Evolutionary conservation across 2,113 vertebrate species (phyloP).

Genomic region (Nesoenas mayeri): DNA sequence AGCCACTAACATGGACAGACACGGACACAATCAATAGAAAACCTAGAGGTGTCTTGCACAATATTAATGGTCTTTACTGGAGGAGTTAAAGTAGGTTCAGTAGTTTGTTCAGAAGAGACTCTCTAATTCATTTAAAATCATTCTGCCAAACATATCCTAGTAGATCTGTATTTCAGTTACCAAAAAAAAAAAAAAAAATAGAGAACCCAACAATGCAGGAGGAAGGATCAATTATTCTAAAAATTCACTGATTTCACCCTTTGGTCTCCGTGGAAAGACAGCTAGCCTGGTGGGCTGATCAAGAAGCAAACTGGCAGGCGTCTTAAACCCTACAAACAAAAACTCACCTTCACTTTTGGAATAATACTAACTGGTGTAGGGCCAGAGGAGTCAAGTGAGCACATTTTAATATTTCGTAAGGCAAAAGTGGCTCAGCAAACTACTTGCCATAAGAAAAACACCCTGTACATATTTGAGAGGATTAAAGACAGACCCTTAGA

Average conservation of each 20-base stretch:
- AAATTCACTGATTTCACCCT: neutral
- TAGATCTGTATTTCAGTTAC: neutral
- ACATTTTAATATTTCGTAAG: neutral
- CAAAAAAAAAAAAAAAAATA: neutral
- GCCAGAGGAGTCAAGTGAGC: neutral
- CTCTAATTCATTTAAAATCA: neutral
- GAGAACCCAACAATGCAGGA: accelerated
- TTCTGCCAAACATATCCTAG: neutral
- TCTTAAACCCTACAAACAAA: neutral
- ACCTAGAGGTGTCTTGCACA: neutral
- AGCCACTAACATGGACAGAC: neutral
- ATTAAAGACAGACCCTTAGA: neutral
- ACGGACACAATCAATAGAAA: neutral
- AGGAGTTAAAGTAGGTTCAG: neutral
- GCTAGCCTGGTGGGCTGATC: neutral
- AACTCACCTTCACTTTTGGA: neutral
- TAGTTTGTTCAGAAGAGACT: neutral
- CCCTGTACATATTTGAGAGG: neutral
- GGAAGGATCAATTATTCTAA: neutral
- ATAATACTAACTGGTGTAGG: accelerated
- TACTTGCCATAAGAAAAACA: neutral
- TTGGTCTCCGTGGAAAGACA: neutral
- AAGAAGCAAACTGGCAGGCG: neutral
- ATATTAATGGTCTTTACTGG: neutral
- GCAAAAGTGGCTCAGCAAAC: neutral